phyloP scores from a whole-genome alignment of 2,888 invertebrate genomes.

The Dione juno region DNA sequence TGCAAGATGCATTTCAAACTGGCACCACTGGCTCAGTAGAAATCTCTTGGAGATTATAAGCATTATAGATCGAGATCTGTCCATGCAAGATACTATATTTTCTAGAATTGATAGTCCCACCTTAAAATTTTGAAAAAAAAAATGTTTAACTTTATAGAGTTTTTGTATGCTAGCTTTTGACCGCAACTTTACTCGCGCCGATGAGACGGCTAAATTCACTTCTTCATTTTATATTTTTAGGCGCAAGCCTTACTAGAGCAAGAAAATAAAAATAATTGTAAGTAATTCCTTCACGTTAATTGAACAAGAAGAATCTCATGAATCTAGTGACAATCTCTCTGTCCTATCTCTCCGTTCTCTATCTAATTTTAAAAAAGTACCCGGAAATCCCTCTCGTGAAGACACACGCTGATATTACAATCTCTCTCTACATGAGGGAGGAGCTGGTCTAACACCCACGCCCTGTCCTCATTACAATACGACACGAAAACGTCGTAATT shows the following conservation, averaged over 20 bases:
- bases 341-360: background rate
- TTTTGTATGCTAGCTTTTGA: too few relatives aligned
- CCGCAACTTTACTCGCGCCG: too few relatives aligned
- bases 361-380: slow-evolving; percentile 56
- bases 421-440: slow-evolving; percentile 85
- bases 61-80: slow-evolving; percentile 85
- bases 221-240: too few relatives aligned
- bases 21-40: slow-evolving; percentile 88
- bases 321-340: too few relatives aligned
- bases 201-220: too few relatives aligned
- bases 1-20: slow-evolving; percentile 88
- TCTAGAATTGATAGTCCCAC: slow-evolving; percentile 88
- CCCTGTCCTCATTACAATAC: slow-evolving; percentile 85
- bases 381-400: slow-evolving; percentile 88
- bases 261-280: too few relatives aligned
- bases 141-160: too few relatives aligned
- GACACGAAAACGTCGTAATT: slow-evolving; percentile 88
- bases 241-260: too few relatives aligned
- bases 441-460: slow-evolving; percentile 86
- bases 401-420: slow-evolving; percentile 84
- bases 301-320: too few relatives aligned
- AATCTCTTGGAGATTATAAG: slow-evolving; percentile 86
- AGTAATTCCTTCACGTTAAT: too few relatives aligned
- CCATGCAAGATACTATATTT: slow-evolving; percentile 88
- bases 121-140: slow-evolving; percentile 51